A percentile compares a stretch with the other conserved stretches of the same genome.
Evolutionary conservation across 2,888 invertebrate genomes (phyloP).

Genomic region (Chydorus sphaericus): DNA sequence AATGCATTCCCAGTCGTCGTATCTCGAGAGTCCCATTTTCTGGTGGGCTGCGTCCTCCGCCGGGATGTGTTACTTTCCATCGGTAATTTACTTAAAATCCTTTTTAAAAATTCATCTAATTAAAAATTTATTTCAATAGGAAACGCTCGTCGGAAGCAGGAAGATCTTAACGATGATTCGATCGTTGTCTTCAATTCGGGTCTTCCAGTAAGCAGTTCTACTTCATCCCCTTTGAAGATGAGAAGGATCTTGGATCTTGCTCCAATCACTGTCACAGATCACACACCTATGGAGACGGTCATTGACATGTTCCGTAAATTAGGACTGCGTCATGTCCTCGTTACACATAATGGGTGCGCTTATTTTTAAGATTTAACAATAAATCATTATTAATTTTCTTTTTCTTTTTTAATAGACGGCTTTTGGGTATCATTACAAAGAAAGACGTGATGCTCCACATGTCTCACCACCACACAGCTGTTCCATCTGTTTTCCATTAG

Average conservation of each 20-base stretch:
- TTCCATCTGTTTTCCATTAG: constrained; percentile 1
- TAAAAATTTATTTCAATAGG: constrained; percentile 34
- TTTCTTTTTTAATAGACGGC: constrained; percentile 45
- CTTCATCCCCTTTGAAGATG: constrained; percentile 50
- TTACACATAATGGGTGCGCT: constrained; percentile 91
- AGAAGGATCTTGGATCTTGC: constrained; percentile 95
- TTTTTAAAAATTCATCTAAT: not conserved
- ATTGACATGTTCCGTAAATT: constrained; percentile 99
- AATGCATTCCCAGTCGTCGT: constrained; percentile 98
- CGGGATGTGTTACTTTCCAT: constrained; percentile 85
- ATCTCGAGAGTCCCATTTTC: constrained; percentile 87
- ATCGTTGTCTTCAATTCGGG: constrained; percentile 51
- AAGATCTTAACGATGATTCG: constrained; percentile 76
- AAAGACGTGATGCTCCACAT: constrained; percentile 92
- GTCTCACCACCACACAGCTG: not conserved
- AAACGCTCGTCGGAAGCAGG: constrained; percentile 69
- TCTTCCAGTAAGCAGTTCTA: not conserved
- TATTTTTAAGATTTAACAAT: not conserved
- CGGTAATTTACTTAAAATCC: constrained; percentile 34
- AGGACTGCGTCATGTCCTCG: constrained; percentile 87
- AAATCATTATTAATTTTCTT: not conserved
- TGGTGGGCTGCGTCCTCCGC: constrained; percentile 90
- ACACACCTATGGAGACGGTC: constrained; percentile 99
- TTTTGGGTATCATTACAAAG: constrained; percentile 96
- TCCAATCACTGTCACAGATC: constrained; percentile 97